phyloP scores from a whole-genome alignment of 2,797 vertebrate species.

The Artibeus lituratus region DNA sequence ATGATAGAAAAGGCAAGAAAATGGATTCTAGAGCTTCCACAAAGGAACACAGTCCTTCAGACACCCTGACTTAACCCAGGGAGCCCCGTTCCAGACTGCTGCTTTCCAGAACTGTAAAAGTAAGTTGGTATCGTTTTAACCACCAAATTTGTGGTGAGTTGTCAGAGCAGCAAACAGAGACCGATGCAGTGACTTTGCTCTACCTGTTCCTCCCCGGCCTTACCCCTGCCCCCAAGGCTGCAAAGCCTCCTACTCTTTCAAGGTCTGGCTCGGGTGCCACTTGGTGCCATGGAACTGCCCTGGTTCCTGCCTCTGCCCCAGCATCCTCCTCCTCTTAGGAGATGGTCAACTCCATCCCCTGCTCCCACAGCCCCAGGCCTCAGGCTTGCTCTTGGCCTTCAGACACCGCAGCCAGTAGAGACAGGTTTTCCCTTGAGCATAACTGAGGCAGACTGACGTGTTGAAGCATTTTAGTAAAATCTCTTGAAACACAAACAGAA shows the following conservation, averaged over 20 bases:
- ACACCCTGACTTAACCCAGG: not conserved
- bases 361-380: not conserved
- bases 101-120: no score
- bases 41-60: not conserved
- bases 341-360: not conserved
- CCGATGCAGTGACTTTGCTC: not conserved
- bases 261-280: not conserved
- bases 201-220: not conserved
- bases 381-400: not conserved
- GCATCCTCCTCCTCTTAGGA: no score
- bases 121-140: no score
- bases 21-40: not conserved
- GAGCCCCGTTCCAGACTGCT: no score
- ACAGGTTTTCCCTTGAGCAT: not conserved
- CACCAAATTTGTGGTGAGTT: not conserved
- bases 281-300: no score
- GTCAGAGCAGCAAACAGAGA: not conserved
- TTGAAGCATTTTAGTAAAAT: not conserved
- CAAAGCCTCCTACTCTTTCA: not conserved
- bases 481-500: not conserved
- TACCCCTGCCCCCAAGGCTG: no score
- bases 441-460: not conserved
- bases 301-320: not conserved
- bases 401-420: not conserved
- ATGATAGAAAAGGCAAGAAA: not conserved